phyloP scores from a whole-genome alignment of 2,797 vertebrate genomes.

The Sus cebifrons region DNA sequence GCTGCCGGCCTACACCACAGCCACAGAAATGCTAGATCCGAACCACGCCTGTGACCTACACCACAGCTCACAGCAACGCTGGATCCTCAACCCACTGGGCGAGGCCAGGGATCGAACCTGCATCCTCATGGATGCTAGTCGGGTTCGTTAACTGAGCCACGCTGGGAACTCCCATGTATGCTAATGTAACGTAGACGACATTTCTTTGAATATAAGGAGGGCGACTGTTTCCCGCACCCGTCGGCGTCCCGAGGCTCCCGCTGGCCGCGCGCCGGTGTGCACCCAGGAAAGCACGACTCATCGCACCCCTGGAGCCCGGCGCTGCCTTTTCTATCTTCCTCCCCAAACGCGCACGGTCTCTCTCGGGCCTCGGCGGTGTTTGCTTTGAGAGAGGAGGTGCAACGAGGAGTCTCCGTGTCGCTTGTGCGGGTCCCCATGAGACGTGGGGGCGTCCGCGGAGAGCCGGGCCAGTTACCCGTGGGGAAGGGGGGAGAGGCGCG shows the following conservation, averaged over 20 bases:
- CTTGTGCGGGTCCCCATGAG: not conserved
- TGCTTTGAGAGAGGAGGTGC: fast-evolving
- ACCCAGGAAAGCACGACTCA: not conserved
- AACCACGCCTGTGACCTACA: too few relatives aligned
- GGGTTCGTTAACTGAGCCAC: not conserved
- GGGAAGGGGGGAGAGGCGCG: not conserved
- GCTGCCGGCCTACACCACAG: too few relatives aligned
- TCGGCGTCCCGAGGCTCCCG: too few relatives aligned
- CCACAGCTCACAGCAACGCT: too few relatives aligned
- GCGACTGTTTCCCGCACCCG: not conserved
- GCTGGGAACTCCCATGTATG: not conserved
- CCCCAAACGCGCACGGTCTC: not conserved
- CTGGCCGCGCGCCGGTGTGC: not conserved
- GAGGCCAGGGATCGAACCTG: too few relatives aligned
- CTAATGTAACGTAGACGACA: too few relatives aligned
- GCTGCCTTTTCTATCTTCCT: not conserved
- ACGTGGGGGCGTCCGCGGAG: fast-evolving
- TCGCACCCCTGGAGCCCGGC: not conserved
- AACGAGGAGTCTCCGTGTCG: fast-evolving
- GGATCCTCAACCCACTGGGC: too few relatives aligned
- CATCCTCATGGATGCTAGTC: too few relatives aligned
- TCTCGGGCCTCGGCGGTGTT: not conserved
- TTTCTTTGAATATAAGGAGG: not conserved
- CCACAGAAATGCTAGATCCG: too few relatives aligned
- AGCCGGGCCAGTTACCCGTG: fast-evolving